These are phyloP conservation scores for Hemitrygon akajei DNA, from an alignment of 2,797 vertebrate genomes.

Conservation along the genomic window DNA sequence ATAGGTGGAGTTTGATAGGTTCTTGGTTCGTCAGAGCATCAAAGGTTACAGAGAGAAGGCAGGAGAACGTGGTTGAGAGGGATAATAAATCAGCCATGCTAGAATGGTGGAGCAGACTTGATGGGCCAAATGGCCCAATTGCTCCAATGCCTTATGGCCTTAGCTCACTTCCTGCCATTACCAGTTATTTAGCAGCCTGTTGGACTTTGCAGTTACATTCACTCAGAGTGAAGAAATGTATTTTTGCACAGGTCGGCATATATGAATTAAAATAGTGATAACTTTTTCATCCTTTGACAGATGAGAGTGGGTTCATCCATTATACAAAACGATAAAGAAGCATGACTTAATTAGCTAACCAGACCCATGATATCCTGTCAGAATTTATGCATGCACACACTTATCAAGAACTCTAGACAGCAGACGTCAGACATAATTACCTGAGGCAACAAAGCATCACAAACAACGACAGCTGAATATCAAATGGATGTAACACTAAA, in stretches of 20 bases:
- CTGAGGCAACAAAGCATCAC: conserved; percentile 37
- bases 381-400: conserved; percentile 37
- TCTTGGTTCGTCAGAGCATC: too few relatives aligned
- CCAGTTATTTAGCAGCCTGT: not conserved
- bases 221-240: conserved; percentile 32
- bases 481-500: conserved; percentile 36
- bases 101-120: too few relatives aligned
- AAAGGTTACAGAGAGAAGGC: too few relatives aligned
- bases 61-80: too few relatives aligned
- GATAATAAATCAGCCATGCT: too few relatives aligned
- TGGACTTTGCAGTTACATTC: not conserved
- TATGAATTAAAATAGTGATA: conserved; percentile 37
- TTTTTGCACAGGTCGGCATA: not conserved
- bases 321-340: conserved; percentile 36
- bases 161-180: not conserved
- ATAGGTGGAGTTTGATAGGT: too few relatives aligned
- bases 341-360: conserved; percentile 38
- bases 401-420: conserved; percentile 38
- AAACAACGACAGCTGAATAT: conserved; percentile 35
- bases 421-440: conserved; percentile 38
- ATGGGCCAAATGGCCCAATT: too few relatives aligned
- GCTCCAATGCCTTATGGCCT: too few relatives aligned
- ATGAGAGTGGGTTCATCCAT: conserved; percentile 35
- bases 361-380: conserved; percentile 38
- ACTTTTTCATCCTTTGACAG: conserved; percentile 38